Percentiles rank a stretch among this genome's conserved stretches.
phyloP scores from a whole-genome alignment of 2,797 vertebrate species.

The Rhabdomys pumilio region DNA sequence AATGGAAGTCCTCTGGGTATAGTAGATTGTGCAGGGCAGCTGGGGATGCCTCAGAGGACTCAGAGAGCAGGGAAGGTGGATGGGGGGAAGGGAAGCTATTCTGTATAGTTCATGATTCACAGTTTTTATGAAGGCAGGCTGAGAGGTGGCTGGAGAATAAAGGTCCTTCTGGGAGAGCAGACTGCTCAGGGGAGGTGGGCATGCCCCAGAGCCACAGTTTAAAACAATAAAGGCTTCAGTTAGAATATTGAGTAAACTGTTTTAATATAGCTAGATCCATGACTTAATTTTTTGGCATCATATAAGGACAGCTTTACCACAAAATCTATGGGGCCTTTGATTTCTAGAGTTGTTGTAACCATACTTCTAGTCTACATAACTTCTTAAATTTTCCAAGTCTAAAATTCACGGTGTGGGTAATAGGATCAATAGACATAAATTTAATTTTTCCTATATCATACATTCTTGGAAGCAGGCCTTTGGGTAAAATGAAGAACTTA shows the following conservation, averaged over 20 bases:
- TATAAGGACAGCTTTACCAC: neutral
- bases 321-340: constrained; percentile 62
- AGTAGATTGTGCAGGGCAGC: neutral
- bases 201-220: neutral
- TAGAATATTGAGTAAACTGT: constrained; percentile 51
- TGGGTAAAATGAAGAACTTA: neutral
- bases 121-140: neutral
- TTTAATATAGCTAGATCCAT: constrained; percentile 60
- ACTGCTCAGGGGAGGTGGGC: neutral
- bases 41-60: neutral
- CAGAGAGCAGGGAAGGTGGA: neutral
- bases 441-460: constrained; percentile 37
- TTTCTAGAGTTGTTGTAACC: constrained; percentile 31
- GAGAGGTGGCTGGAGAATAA: neutral
- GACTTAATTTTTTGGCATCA: constrained; percentile 59
- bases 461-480: neutral
- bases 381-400: constrained; percentile 16
- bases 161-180: neutral
- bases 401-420: constrained; percentile 40
- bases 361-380: constrained; percentile 13
- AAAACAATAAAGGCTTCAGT: constrained; percentile 35
- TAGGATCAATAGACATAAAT: constrained; percentile 35
- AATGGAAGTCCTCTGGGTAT: neutral
- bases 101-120: neutral
- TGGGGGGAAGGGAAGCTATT: neutral